Evolutionary conservation across 1,140 invertebrate genomes (phyloP), one percentile per base, ranked within the genome.

Genomic region (Temnothorax curvispinosus): DNA sequence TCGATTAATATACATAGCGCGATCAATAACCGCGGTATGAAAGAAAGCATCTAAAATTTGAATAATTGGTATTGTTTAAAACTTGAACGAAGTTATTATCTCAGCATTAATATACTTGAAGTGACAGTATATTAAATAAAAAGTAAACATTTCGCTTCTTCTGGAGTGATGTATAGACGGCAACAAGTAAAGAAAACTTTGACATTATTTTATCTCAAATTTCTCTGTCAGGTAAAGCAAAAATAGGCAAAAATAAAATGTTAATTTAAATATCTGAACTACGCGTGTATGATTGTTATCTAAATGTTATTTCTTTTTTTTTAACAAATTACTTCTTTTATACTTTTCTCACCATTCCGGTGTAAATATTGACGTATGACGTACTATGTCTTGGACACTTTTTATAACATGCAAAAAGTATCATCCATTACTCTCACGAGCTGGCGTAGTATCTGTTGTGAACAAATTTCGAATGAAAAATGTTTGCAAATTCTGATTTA

Each of bases 361-460:
- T 56, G 9, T 54, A 84, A 84, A 84, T 75, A 75, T 84, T 84
- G 80, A 74, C 32, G 27, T 44, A 38, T 13, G 21, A 44, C 54
- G 6, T 71, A 27, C 41, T 41, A 54, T 35, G 1, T 38, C 18
- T 58, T 35, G 38, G 38, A 27, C 38, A 27, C 27, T 75, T 84
- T 41, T 84, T 75, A 62, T 69, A 56, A 81, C 56, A 84, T 60
- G 69, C 54, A 84, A 75, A 75, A 84, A 75, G 75, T 84, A 50
- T 54, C 69, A 75, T 84, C 80, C 80, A 84, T 84, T 69, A 84
- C 15, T 71, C 35, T 56, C 54, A 38, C 7, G 18, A 60, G 54
- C 8, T 62, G 13, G 27, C 13, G n/a, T 44, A 21, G 58, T 27
- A 71, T 74, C 3, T 44, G 38, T 47, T 74, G 80, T 74, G 67